Base-by-base conservation (phyloP, 2,888 invertebrate genomes). In the Girardia tigrina region DNA sequence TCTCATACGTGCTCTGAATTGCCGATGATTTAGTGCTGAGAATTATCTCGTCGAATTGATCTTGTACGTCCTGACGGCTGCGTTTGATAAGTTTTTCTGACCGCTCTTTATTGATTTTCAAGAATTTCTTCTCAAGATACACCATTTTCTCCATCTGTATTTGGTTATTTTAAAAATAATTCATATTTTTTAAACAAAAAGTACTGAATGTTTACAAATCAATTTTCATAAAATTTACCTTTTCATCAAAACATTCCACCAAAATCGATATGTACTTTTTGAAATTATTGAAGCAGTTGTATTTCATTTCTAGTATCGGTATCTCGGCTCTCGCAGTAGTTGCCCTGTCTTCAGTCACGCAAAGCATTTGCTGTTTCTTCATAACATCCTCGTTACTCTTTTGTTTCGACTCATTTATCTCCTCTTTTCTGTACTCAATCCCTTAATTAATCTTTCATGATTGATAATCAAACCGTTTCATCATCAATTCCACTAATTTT, bases 231-330 rank as follows among this genome's bases (percentile, higher is more conserved):
- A n/a, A 56, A 56, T 8, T 56, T 8, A 56, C 56, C n/a, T 56
- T 56, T 56, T 56, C 56, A 56, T 56, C 56, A 23, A 56, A 56
- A 56, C 56, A 56, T 56, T 56, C 56, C 4, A 56, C 56, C n/a
- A 56, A 23, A 56, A 56, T 56, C 4, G 56, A 4, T 6, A 56
- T 56, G n/a, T 56, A 56, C 23, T 56, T 56, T 56, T 23, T n/a
- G 56, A 56, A 56, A 56, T 56, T 56, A 56, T 56, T 56, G 56
- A 56, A 56, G 56, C 56, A 12, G 23, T 56, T 56, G 23, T 8
- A 56, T n/a, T 56, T 56, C 4, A 8, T 56, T 56, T 56, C 56
- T 56, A 56, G 23, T 20, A 56, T 16, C n/a, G 56, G 56, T 20
- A 56, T 56, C 23, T 56, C 56, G 2, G 56, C 56, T n/a, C 23